Conservation (phyloP, 2,113 vertebrate species). For the Corythoichthys intestinalis region DNA sequence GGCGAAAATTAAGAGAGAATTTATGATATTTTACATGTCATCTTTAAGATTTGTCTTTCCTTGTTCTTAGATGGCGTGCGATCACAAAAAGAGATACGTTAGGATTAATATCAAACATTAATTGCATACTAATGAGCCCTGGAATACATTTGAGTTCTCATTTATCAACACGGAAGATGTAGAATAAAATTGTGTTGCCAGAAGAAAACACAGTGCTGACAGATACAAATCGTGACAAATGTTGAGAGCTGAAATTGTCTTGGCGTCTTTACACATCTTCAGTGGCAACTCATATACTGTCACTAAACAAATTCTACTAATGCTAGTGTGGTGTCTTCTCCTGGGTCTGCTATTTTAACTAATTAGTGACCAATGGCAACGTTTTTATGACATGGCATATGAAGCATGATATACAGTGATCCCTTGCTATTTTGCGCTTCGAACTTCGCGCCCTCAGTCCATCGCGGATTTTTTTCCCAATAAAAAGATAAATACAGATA, state of each 20-base stretch:
- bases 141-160: slow-evolving; percentile 39
- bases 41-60: slow-evolving; percentile 20
- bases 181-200: slow-evolving; percentile 5
- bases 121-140: slow-evolving; percentile 66
- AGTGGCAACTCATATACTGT: background rate
- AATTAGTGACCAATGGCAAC: background rate
- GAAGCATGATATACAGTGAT: too few relatives aligned
- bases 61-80: slow-evolving; percentile 17
- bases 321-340: background rate
- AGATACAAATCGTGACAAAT: slow-evolving; percentile 12
- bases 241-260: background rate
- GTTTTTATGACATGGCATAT: background rate
- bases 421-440: too few relatives aligned
- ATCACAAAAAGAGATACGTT: slow-evolving; percentile 47
- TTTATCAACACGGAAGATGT: slow-evolving; percentile 25
- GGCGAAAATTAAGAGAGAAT: slow-evolving; percentile 51
- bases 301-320: background rate
- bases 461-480: too few relatives aligned
- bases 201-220: slow-evolving; percentile 20
- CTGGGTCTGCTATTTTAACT: background rate
- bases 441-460: too few relatives aligned
- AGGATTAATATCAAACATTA: slow-evolving; percentile 69
- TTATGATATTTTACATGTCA: slow-evolving; percentile 21
- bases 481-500: too few relatives aligned
- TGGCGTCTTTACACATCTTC: background rate